Base-by-base conservation (phyloP, 2,888 invertebrate genomes). In the Rotaria macrura region DNA sequence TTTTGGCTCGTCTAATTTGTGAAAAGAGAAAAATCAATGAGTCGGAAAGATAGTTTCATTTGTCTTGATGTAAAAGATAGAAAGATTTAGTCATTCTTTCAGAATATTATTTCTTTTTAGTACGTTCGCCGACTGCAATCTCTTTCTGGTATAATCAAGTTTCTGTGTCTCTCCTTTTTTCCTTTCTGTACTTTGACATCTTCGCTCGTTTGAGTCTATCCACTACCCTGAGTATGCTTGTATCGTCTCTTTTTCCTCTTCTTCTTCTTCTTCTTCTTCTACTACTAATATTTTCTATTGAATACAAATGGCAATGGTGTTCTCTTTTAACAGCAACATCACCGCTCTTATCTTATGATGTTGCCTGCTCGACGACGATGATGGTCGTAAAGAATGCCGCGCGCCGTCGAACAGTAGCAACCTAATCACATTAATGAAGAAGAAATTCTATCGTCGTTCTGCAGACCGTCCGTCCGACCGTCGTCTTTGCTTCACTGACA, bases 191-290 rank as follows among this genome's bases (percentile, higher is more conserved):
- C 29, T 65, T 65, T 65, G 65, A 65, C 65, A 65, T 65, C 65
- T 65, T 65, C 34, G 65, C 65, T 34, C 65, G 65, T 65, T 65
- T 65, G 52, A 2, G 65, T 65, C 34, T 65, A 34, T 65, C 65
- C 38, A 65, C 38, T 38, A 17, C 34, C 17, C 34, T 65, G 65
- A 65, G 34, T 20, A 65, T 65, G 65, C 65, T 34, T 65, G 34
- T 65, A 65, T 65, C 65, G 34, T 65, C 65, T 65, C 34, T 65
- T 65, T 65, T 65, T 65, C 65, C 65, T 65, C 65, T 65, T 34
- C 65, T 34, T 65, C 20, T n/a, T 65, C 34, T 65, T 65, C 34
- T 65, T 65, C 65, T 34, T 65, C 65, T 65, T 34, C 65, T 34
- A 34, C 20, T 65, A 65, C 65, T 65, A 65, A 65, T 65, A 38